A percentile compares a stretch with the other conserved stretches of the same genome.
Conservation (phyloP, 2,888 invertebrate genomes). For the Latheticus oryzae region DNA sequence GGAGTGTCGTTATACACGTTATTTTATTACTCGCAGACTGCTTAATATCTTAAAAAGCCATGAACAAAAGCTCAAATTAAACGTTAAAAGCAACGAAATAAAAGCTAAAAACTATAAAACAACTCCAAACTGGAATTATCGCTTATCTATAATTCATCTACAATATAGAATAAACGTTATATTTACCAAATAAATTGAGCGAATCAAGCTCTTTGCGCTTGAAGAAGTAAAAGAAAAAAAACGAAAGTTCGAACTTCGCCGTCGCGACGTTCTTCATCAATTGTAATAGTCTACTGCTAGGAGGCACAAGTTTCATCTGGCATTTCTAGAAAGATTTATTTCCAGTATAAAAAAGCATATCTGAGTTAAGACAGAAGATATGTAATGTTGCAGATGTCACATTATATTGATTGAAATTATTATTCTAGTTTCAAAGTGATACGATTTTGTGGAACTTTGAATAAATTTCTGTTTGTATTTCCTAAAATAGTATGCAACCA, state of each 20-base stretch:
- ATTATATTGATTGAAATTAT: no score
- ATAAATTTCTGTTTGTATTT: no score
- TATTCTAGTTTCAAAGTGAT: no score
- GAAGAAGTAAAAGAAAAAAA: constrained; percentile 14
- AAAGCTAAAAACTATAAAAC: constrained; percentile 16
- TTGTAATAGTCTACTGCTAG: constrained; percentile 14
- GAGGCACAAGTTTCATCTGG: constrained; percentile 25
- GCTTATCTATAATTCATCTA: constrained; percentile 15
- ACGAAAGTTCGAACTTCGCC: constrained; percentile 15
- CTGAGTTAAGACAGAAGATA: no score
- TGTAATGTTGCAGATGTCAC: constrained; percentile 10
- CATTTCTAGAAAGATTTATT: no score
- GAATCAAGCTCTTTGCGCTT: constrained; percentile 1
- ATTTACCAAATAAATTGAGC: constrained; percentile 13
- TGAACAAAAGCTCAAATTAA: constrained; percentile 22
- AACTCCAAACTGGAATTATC: constrained; percentile 17
- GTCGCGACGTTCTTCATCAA: constrained; percentile 30
- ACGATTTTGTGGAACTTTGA: no score
- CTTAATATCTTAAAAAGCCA: constrained; percentile 8
- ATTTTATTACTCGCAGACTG: constrained; percentile 22
- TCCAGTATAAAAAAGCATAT: no score
- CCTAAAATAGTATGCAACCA: no score
- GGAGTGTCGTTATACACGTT: no score
- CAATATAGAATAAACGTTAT: constrained; percentile 23
- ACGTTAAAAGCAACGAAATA: constrained; percentile 4